These are phyloP conservation scores for Ecliptopera silaceata DNA, from an alignment of 2,888 invertebrate species.

Conservation along the genomic window DNA sequence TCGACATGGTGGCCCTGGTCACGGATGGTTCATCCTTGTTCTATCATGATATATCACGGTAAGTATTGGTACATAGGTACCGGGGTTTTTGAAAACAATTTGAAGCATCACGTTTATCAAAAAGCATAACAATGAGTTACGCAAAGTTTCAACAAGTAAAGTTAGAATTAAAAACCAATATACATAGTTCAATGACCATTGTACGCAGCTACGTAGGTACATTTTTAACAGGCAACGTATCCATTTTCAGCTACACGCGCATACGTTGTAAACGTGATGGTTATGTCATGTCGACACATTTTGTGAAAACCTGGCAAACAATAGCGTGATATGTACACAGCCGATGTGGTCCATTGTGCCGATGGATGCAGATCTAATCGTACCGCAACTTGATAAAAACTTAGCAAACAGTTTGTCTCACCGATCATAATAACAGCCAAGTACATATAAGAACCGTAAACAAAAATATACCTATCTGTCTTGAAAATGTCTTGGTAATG, in stretches of 20 bases:
- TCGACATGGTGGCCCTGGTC: constrained; percentile 40
- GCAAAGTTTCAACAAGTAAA: too few species aligned
- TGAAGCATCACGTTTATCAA: neutral
- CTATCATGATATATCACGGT: constrained; percentile 6
- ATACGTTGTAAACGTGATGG: constrained; percentile 44
- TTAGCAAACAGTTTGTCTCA: constrained; percentile 6
- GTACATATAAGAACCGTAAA: constrained; percentile 1
- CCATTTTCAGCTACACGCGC: constrained; percentile 13
- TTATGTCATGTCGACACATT: constrained; percentile 63
- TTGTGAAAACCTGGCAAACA: constrained; percentile 61
- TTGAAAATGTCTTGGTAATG: too few species aligned
- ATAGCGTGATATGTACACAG: constrained; percentile 60
- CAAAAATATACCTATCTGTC: constrained; percentile 12
- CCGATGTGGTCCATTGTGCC: constrained; percentile 60
- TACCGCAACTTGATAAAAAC: constrained; percentile 57
- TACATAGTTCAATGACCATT: neutral
- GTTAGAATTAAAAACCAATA: too few species aligned
- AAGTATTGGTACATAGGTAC: neutral
- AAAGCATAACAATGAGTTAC: too few species aligned
- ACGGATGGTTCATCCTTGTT: constrained; percentile 9
- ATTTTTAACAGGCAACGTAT: neutral
- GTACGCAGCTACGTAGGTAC: neutral
- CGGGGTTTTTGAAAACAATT: neutral
- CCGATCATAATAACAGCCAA: neutral
- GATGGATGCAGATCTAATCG: constrained; percentile 63